phyloP scores from a whole-genome alignment of 1,140 invertebrate genomes.

The Acromyrmex echinatior region DNA sequence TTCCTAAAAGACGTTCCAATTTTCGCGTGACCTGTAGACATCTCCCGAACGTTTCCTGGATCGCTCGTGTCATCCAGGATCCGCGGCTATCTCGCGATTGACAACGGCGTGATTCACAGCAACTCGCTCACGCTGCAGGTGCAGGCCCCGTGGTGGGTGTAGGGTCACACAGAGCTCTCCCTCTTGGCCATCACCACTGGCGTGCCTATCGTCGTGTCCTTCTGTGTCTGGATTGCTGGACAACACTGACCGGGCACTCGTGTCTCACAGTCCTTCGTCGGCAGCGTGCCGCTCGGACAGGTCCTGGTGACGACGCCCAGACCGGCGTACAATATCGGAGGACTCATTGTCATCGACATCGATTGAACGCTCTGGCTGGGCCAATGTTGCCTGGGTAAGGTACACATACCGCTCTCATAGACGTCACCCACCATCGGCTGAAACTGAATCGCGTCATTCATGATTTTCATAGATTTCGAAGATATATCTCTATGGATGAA shows the following conservation, averaged over 20 bases:
- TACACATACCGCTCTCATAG: constrained; percentile 84
- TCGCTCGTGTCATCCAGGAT: constrained; percentile 15
- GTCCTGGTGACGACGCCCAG: constrained; percentile 79
- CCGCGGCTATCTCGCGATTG: constrained; percentile 38
- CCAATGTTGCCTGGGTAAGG: constrained; percentile 85
- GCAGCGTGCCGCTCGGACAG: constrained; percentile 79
- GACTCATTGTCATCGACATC: constrained; percentile 83
- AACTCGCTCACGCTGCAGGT: constrained; percentile 58
- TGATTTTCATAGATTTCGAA: neutral
- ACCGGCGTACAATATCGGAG: constrained; percentile 82
- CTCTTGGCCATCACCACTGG: constrained; percentile 84
- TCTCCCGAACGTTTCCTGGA: neutral
- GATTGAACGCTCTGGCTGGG: constrained; percentile 82
- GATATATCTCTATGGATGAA: neutral
- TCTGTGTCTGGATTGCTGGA: constrained; percentile 78
- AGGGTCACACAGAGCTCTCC: constrained; percentile 86
- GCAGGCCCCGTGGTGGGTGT: constrained; percentile 49
- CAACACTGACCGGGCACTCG: constrained; percentile 81
- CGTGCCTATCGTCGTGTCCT: constrained; percentile 79
- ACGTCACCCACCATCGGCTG: constrained; percentile 83
- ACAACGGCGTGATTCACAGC: constrained; percentile 35
- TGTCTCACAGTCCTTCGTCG: constrained; percentile 82
- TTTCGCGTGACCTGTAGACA: constrained; percentile 1
- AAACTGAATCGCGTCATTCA: constrained; percentile 73
- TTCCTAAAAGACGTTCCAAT: constrained; percentile 32